These are phyloP conservation scores for Acrossocheilus fasciatus DNA, from an alignment of 2,797 vertebrate species.

Conservation along the genomic window DNA sequence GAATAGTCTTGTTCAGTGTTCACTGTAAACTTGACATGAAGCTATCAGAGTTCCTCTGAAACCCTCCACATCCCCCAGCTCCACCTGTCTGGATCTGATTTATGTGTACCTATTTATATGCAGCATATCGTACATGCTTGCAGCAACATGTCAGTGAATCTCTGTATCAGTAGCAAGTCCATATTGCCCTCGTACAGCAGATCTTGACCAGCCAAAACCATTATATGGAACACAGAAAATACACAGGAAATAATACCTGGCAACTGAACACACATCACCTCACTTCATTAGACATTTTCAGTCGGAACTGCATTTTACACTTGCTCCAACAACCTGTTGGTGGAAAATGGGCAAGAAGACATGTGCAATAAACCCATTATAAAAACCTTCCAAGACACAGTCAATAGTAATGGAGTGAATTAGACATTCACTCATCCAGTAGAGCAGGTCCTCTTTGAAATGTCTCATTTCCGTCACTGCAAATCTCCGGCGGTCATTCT, in stretches of 20 bases:
- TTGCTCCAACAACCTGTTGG: not conserved
- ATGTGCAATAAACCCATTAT: not conserved
- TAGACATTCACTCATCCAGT: slow-evolving; percentile 8
- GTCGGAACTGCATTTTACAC: not conserved
- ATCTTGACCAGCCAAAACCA: not conserved
- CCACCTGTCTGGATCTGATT: not conserved
- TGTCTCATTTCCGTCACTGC: slow-evolving; percentile 7
- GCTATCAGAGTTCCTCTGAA: not conserved
- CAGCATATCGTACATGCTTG: not conserved
- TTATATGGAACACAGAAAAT: not conserved
- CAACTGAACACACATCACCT: not conserved
- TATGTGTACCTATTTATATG: not conserved
- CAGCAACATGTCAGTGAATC: not conserved
- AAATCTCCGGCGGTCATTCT: not conserved
- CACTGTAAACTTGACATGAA: not conserved
- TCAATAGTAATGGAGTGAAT: slow-evolving; percentile 4
- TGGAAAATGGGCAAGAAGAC: not conserved
- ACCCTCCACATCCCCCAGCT: not conserved
- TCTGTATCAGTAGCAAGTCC: not conserved
- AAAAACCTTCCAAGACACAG: not conserved
- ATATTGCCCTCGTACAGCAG: not conserved
- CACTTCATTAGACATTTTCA: not conserved
- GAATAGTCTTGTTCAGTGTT: not conserved
- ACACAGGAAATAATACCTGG: not conserved
- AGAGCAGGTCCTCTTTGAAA: not conserved